Evolutionary conservation across 2,888 invertebrate species (phyloP).

Genomic region (Caenorhabditis sp.): DNA sequence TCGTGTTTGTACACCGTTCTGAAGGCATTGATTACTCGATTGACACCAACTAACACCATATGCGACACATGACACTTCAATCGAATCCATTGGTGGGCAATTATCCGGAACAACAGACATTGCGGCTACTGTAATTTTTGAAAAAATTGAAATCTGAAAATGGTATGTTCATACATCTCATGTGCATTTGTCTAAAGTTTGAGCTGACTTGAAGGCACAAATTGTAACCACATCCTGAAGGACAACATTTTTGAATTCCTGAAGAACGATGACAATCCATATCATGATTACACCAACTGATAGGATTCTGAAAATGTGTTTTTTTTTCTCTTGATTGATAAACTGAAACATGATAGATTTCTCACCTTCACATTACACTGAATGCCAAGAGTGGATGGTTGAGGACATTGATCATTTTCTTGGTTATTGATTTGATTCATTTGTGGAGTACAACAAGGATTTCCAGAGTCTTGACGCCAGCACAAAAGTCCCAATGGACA

Average conservation of each 20-base stretch:
- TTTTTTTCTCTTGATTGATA: neutral
- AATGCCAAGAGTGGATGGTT: constrained; percentile 1
- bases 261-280: constrained; percentile 14
- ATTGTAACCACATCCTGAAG: constrained; percentile 16
- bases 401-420: neutral
- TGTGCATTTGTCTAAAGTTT: neutral
- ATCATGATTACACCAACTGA: constrained; percentile 32
- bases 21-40: neutral
- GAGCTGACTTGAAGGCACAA: constrained; percentile 1
- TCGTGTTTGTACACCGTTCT: constrained; percentile 1
- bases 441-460: constrained; percentile 35
- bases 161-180: neutral
- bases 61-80: constrained; percentile 2
- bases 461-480: constrained; percentile 21
- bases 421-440: neutral
- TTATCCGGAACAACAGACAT: constrained; percentile 5
- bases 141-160: neutral
- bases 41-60: constrained; percentile 15
- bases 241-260: constrained; percentile 9
- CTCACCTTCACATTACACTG: constrained; percentile 8
- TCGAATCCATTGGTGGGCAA: constrained; percentile 11
- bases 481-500: constrained; percentile 36
- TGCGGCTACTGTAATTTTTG: constrained; percentile 1
- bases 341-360: neutral
- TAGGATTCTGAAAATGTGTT: constrained; percentile 13